Percentiles rank a stretch among this genome's conserved stretches.
These are phyloP conservation scores for Tinamus guttatus DNA, from an alignment of 2,113 vertebrate species.

Conservation along the genomic window DNA sequence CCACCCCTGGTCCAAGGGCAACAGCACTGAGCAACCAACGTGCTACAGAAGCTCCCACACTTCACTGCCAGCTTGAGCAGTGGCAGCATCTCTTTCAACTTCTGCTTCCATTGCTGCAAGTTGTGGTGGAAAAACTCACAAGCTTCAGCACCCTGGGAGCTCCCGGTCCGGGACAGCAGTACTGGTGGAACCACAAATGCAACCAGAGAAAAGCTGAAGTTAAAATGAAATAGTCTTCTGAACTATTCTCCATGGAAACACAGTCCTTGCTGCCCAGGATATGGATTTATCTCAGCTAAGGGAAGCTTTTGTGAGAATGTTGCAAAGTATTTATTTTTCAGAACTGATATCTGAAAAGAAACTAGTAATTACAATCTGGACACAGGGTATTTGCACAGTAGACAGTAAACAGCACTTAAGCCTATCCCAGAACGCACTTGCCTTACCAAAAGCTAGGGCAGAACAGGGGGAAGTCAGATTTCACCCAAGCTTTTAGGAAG, in stretches of 20 bases:
- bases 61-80: not conserved
- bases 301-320: not conserved
- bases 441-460: not conserved
- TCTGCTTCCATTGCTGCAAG: not conserved
- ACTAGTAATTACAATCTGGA: not conserved
- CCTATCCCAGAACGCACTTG: not conserved
- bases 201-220: not conserved
- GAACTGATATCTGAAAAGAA: not conserved
- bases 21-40: not conserved
- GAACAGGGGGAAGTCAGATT: not conserved
- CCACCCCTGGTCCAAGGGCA: not conserved
- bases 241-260: not conserved
- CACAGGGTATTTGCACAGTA: not conserved
- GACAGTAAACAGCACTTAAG: not conserved
- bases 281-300: not conserved
- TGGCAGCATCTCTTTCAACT: not conserved
- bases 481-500: accelerated
- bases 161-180: not conserved
- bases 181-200: not conserved
- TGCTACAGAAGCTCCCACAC: not conserved
- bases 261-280: accelerated
- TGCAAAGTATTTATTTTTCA: not conserved
- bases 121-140: not conserved
- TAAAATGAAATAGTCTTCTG: not conserved
- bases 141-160: not conserved